Base-by-base conservation (phyloP, 2,888 invertebrate species). In the Dexiosoma caninum region DNA sequence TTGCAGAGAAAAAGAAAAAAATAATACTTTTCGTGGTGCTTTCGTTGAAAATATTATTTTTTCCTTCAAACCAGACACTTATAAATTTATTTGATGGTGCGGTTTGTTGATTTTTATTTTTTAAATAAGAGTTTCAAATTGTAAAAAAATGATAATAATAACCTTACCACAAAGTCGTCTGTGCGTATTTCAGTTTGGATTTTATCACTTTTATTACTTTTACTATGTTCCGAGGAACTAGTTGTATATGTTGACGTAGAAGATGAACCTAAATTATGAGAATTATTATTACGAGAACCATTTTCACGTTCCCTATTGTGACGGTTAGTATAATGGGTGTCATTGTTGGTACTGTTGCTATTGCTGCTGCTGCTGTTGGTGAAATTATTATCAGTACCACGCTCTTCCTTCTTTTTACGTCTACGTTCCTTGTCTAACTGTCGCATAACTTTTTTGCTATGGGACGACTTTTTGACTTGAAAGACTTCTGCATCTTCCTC, bases 381-480 rank as follows among this genome's bases (percentile, higher is more conserved):
- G n/a, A 44, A 69, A 62, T 60, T 59, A 40, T 78, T 81, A 21
- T 83, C 84, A 64, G 19, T 16, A 44, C 44, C 51, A 19, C 86
- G 86, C 62, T 88, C 89, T 82, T 87, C 85, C 30, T 86, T 85
- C 84, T 88, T 87, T 84, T 88, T 89, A 74, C 89, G 89, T 8
- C 90, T 87, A 72, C 94, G 93, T 88, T 96, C 96, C 89, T 94
- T 95, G 87, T 96, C 95, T 86, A 95, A 91, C 88, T 95, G 94
- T 88, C 95, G 95, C 91, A 96, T 95, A 70, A 97, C 92, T 89
- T 95, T 94, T 90, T 97, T 96, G 90, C 97, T 97, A 87, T 97
- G 96, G 8, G 96, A 96, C 8, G 98, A 97, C 90, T 98, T 98
- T 90, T 97, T 97, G 62, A 98, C 96, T 92, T 97, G 95, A 90